Evolutionary conservation across 2,113 vertebrate species (phyloP), one percentile per base, ranked within the genome.

Genomic region (Anas platyrhynchos): DNA sequence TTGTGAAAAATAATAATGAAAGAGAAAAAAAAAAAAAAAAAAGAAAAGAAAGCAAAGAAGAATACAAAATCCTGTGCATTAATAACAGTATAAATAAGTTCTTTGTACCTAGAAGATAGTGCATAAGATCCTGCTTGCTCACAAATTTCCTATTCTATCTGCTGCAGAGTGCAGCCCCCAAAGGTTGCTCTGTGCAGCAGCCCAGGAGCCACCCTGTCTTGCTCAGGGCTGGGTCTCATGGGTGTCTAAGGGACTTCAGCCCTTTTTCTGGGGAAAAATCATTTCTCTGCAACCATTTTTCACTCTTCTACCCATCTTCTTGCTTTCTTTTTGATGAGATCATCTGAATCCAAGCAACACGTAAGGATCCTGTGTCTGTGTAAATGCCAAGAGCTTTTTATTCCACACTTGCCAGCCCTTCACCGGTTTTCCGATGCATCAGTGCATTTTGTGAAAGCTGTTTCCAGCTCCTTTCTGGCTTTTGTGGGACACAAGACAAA

Each of bases 381-480:
- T 43, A 91, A 95, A 92, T 78, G 88, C 79, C 91, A 92, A 29
- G 27, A 68, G 54, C 58, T 61, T 43, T 76, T 88, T 55, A 48
- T 54, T 26, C 52, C 71, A 26, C 68, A 1, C 65, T 83, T 91
- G 84, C 55, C 93, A 97, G 69, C 81, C 74, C 46, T 73, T 93
- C 87, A 83, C 32, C n/a, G 86, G 52, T 38, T 26, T 94, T 77
- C 68, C 76, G 86, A 83, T 73, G 78, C 86, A 71, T 36, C 89
- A 65, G 22, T 74, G 93, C 68, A 61, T 82, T 93, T 58, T 32
- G 36, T 1, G 4, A 54, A 50, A 89, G 58, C 38, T 44, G 14
- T 31, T 92, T 73, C 76, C 94, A 96, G 67, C 77, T 74, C 92
- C 69, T 76, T 83, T n/a, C 61, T 85, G 76, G 43, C 77, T 73